A percentile compares a stretch with the other conserved stretches of the same genome.
Conservation (phyloP, 2,113 vertebrate species). For the Hyaena hyaena region DNA sequence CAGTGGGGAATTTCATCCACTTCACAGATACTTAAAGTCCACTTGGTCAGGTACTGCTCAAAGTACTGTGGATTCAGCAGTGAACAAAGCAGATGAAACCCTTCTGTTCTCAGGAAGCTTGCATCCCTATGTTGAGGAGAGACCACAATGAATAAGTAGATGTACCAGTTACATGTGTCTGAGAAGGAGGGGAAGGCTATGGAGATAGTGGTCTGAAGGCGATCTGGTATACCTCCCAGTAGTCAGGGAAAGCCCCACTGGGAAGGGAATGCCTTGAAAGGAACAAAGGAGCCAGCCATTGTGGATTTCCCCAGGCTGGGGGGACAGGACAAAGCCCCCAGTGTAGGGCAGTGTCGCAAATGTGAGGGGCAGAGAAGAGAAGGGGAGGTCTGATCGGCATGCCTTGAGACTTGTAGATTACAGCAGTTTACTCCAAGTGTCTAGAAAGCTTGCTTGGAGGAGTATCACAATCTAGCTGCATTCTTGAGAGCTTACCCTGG, state of each 20-base stretch:
- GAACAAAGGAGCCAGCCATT: not conserved
- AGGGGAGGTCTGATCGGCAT: not conserved
- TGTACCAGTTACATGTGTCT: accelerated
- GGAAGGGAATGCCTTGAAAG: not conserved
- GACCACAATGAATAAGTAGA: no score
- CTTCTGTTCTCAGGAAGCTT: not conserved
- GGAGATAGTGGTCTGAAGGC: not conserved
- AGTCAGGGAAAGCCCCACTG: not conserved
- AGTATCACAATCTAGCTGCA: accelerated
- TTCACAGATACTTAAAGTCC: not conserved
- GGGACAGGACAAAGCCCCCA: no score
- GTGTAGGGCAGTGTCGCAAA: no score
- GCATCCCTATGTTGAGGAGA: not conserved
- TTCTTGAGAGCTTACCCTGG: not conserved
- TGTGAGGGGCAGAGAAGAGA: not conserved
- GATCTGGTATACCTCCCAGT: not conserved
- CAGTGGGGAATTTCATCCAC: not conserved
- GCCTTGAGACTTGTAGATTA: not conserved
- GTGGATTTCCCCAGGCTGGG: not conserved
- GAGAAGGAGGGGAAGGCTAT: not conserved
- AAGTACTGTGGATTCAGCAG: not conserved
- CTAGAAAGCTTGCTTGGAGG: not conserved
- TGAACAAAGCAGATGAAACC: not conserved
- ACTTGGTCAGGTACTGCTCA: not conserved
- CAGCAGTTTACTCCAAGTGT: not conserved